These are phyloP conservation scores for Callithrix jacchus DNA, from an alignment of 2,113 vertebrate species.

Conservation along the genomic window DNA sequence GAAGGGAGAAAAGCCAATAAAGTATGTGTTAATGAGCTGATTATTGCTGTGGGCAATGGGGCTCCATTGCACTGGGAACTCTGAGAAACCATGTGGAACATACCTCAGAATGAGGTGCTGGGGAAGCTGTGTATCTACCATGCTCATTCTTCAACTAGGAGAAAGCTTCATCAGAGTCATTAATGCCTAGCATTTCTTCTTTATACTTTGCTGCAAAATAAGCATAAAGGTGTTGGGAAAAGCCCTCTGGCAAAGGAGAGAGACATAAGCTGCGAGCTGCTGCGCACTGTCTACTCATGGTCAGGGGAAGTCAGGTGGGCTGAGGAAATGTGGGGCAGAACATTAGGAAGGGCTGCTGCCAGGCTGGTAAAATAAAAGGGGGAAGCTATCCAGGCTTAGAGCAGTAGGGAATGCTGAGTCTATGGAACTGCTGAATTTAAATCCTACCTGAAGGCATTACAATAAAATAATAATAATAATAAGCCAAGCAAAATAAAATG, in stretches of 20 bases:
- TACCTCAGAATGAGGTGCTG: not conserved
- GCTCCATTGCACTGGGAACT: not conserved
- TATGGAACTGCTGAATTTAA: not conserved
- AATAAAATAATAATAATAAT: not conserved
- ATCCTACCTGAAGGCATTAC: not conserved
- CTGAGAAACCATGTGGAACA: not conserved
- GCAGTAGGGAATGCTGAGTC: not conserved
- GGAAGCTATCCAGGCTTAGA: not conserved
- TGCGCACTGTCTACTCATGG: not conserved
- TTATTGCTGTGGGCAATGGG: not conserved
- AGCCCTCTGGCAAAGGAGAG: not conserved
- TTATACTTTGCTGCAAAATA: not conserved
- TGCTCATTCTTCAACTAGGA: not conserved
- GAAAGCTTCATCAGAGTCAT: accelerated
- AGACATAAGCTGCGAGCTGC: not conserved
- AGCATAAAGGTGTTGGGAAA: not conserved
- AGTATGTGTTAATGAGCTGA: not conserved
- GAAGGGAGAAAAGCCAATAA: not conserved
- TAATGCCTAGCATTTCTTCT: not conserved
- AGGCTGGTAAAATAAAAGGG: not conserved
- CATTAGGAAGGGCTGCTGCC: not conserved
- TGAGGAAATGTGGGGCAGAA: not conserved
- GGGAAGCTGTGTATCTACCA: not conserved
- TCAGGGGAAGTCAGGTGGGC: not conserved
- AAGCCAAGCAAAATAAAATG: not conserved